A percentile compares a stretch with the other conserved stretches of the same genome.
Evolutionary conservation across 2,888 invertebrate species (phyloP).

Genomic region (Ophion ellenae): DNA sequence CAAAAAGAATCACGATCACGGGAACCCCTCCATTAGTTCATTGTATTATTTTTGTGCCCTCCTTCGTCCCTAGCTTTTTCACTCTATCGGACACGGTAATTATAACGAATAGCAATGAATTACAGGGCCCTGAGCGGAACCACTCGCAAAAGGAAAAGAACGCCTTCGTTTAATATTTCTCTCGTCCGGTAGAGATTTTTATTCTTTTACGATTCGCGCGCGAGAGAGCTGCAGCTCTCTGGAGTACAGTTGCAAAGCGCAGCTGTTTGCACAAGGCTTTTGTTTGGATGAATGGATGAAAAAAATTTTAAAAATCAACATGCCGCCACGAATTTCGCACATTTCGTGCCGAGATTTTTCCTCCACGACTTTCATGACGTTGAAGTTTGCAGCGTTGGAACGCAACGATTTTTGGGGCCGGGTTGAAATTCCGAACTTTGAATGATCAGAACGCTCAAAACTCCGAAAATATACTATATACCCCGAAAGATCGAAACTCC

Average conservation of each 20-base stretch:
- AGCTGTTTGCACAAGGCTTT: slow-evolving; percentile 35
- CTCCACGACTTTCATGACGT: slow-evolving; percentile 2
- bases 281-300: slow-evolving; percentile 2
- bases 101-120: slow-evolving; percentile 55
- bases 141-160: slow-evolving; percentile 22
- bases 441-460: no score
- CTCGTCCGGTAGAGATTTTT: slow-evolving; percentile 23
- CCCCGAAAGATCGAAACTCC: no score
- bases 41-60: slow-evolving; percentile 32
- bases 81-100: slow-evolving; percentile 47
- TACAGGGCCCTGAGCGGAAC: slow-evolving; percentile 41
- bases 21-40: slow-evolving; percentile 9
- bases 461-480: no score
- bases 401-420: no score
- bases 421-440: no score
- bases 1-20: slow-evolving; percentile 29
- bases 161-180: slow-evolving; percentile 45
- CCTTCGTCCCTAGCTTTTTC: slow-evolving; percentile 18
- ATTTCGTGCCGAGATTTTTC: slow-evolving; percentile 33
- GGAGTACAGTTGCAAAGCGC: slow-evolving; percentile 46
- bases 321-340: slow-evolving; percentile 13
- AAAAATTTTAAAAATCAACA: slow-evolving; percentile 19
- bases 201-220: neutral
- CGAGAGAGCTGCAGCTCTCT: neutral
- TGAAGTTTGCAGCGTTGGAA: neutral